Conservation (phyloP, 2,888 invertebrate genomes). For the Clusia tigrina region DNA sequence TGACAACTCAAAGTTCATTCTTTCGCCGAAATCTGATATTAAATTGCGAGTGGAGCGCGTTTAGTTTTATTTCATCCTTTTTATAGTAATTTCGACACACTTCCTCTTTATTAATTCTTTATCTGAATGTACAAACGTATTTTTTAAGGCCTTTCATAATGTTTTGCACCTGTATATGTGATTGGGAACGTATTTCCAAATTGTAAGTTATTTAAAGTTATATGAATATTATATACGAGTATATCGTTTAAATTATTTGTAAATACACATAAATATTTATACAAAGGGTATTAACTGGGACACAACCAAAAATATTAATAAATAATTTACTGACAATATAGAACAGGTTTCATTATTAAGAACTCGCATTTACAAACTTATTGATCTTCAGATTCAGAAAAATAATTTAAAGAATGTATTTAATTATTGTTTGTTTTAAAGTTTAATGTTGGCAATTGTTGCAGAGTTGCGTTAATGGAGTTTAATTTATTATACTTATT, state of each 20-base stretch:
- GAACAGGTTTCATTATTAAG: not conserved
- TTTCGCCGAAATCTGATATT: slow-evolving; percentile 48
- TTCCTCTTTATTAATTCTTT: not conserved
- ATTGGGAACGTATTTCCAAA: slow-evolving; percentile 2
- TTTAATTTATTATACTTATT: no score
- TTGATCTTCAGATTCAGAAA: not conserved
- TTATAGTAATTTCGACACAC: not conserved
- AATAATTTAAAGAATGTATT: not conserved
- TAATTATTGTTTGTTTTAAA: not conserved
- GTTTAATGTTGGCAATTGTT: no score
- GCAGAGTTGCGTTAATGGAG: no score
- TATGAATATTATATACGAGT: no score
- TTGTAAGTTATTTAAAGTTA: not conserved
- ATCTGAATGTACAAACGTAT: not conserved
- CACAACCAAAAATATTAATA: not conserved
- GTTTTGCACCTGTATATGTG: not conserved
- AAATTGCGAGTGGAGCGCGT: slow-evolving; percentile 40
- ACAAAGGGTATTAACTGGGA: not conserved
- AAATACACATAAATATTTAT: no score
- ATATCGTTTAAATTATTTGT: no score
- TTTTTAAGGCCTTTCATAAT: not conserved
- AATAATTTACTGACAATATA: not conserved
- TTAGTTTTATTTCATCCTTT: not conserved
- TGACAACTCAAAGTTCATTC: slow-evolving; percentile 44
- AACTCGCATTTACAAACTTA: not conserved